Evolutionary conservation across 2,888 invertebrate genomes (phyloP).

Genomic region (Apomyelois bistriatella): DNA sequence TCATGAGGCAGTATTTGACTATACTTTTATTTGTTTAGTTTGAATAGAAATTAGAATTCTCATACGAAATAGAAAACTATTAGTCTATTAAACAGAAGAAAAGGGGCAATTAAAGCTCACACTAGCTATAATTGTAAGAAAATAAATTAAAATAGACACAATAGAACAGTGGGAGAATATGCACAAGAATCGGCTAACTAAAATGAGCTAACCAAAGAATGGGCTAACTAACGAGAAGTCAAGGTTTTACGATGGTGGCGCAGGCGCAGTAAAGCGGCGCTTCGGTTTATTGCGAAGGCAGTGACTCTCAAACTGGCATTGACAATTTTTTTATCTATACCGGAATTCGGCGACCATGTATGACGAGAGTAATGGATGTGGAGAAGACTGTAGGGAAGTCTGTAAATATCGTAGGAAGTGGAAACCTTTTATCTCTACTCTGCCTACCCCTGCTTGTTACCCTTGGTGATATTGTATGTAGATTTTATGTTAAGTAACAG

Average conservation of each 20-base stretch:
- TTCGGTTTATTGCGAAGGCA: constrained; percentile 3
- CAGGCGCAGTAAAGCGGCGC: constrained; percentile 9
- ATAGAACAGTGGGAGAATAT: not conserved
- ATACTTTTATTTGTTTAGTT: too few species aligned
- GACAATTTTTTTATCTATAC: not conserved
- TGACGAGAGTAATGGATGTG: too few species aligned
- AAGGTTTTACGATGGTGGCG: not conserved
- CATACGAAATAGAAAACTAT: too few species aligned
- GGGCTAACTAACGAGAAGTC: not conserved
- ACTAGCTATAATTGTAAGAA: not conserved
- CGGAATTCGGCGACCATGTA: too few species aligned
- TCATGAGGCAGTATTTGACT: too few species aligned
- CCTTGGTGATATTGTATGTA: too few species aligned
- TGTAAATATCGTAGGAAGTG: too few species aligned
- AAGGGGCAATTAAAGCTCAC: not conserved
- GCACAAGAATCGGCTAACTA: not conserved
- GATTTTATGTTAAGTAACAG: too few species aligned
- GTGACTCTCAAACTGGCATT: not conserved
- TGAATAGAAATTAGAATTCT: too few species aligned
- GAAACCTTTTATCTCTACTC: too few species aligned
- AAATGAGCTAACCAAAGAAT: not conserved
- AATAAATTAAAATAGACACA: not conserved
- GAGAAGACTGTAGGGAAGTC: too few species aligned
- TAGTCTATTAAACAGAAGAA: not conserved
- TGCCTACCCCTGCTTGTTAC: too few species aligned